These are phyloP conservation scores for Drosophila diplacantha DNA, from an alignment of 2,888 invertebrate species.

Conservation along the genomic window DNA sequence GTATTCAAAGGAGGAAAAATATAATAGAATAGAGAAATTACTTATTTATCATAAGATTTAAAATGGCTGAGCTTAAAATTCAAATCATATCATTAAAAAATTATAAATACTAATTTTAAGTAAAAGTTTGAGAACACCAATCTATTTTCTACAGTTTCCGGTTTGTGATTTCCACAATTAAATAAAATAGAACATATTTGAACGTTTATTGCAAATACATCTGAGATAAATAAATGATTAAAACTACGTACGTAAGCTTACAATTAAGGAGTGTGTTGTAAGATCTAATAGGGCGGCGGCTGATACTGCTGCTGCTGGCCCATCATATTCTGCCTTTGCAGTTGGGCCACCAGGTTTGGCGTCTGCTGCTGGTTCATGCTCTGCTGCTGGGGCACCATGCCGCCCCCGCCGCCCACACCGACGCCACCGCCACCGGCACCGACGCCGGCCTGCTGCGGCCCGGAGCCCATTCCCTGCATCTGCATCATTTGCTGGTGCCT, in stretches of 20 bases:
- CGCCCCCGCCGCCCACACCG: slow-evolving; percentile 63
- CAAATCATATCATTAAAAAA: no score
- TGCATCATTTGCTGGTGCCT: slow-evolving; percentile 84
- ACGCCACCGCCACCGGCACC: slow-evolving; percentile 74
- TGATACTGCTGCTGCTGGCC: slow-evolving; percentile 77
- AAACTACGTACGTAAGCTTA: slow-evolving; percentile 36
- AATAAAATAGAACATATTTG: slow-evolving; percentile 13
- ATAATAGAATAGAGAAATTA: no score
- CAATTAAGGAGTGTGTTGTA: slow-evolving; percentile 27
- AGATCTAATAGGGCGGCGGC: slow-evolving; percentile 58
- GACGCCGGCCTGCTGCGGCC: slow-evolving; percentile 69
- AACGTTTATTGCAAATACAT: slow-evolving; percentile 58
- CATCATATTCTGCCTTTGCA: slow-evolving; percentile 80
- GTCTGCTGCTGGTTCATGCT: slow-evolving; percentile 80
- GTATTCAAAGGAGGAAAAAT: no score
- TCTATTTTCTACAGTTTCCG: background rate
- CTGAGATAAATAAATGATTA: slow-evolving; percentile 55
- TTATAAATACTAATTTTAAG: no score
- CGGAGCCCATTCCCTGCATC: slow-evolving; percentile 79
- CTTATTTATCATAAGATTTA: no score
- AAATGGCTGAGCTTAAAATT: no score
- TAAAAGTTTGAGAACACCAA: no score
- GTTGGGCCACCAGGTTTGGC: slow-evolving; percentile 82
- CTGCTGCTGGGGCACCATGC: slow-evolving; percentile 78
- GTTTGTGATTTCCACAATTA: background rate